Conservation (phyloP, 2,888 invertebrate species). For the Dasypolia templi region DNA sequence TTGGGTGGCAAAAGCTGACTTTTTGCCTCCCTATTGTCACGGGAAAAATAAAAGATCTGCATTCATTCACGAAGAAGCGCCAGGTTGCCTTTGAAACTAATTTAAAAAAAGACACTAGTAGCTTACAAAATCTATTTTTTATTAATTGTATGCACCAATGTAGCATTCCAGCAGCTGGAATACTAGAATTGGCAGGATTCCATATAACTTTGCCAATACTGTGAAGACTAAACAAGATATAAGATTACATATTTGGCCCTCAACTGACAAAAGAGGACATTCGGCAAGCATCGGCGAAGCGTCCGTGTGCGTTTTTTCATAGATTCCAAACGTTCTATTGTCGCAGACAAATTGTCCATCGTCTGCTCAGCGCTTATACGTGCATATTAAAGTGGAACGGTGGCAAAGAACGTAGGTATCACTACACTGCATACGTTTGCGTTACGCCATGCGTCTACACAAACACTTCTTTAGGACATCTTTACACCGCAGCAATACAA, state of each 20-base stretch:
- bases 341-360: neutral
- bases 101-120: no score
- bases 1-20: neutral
- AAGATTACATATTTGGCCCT: neutral
- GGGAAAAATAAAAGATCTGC: neutral
- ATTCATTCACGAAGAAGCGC: no score
- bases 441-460: neutral
- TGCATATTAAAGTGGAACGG: neutral
- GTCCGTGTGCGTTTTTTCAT: neutral
- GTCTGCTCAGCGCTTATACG: neutral
- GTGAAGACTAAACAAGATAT: neutral
- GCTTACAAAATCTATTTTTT: neutral
- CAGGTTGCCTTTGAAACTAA: no score
- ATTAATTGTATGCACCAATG: neutral
- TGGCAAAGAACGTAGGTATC: neutral
- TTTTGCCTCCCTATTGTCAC: neutral
- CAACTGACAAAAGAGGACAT: no score
- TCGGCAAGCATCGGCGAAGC: neutral
- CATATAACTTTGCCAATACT: neutral
- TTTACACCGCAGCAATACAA: neutral
- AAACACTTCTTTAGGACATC: neutral
- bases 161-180: neutral
- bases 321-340: neutral
- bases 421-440: neutral
- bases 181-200: neutral